These are phyloP conservation scores for Gymnocephalus cernua DNA, from an alignment of 2,113 vertebrate species.

Conservation along the genomic window DNA sequence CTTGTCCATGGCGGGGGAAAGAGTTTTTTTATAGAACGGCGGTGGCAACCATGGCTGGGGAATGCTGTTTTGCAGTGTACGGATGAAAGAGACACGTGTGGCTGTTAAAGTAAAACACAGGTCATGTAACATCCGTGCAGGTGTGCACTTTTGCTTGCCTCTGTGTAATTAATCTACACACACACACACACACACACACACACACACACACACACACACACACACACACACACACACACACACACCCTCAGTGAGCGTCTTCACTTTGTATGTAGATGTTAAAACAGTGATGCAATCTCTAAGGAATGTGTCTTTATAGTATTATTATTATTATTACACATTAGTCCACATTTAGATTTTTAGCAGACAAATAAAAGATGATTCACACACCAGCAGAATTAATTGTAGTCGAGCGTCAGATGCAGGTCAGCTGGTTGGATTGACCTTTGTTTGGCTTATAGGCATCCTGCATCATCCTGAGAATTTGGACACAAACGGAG, in stretches of 20 bases:
- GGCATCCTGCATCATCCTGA: conserved; percentile 31
- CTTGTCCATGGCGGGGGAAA: conserved; percentile 33
- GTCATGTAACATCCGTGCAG: conserved; percentile 67
- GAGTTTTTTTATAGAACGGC: conserved; percentile 41
- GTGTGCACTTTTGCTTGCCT: conserved; percentile 47
- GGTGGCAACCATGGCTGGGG: conserved; percentile 43
- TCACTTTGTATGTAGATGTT: conserved; percentile 9
- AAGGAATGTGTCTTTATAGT: conserved; percentile 41
- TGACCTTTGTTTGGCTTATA: conserved; percentile 44
- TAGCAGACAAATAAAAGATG: conserved; percentile 58
- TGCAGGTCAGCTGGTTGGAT: conserved; percentile 43
- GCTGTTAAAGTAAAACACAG: conserved; percentile 49
- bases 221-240: conserved; percentile 17
- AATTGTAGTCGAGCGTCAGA: conserved; percentile 29
- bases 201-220: conserved; percentile 39
- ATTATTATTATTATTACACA: conserved; percentile 15
- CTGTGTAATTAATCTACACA: conserved; percentile 3
- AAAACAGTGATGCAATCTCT: conserved; percentile 27
- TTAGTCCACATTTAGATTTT: conserved; percentile 52
- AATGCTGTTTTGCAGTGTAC: conserved; percentile 36
- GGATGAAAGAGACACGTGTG: conserved; percentile 54
- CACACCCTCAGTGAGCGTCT: not conserved
- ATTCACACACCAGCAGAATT: conserved; percentile 37
- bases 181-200: conserved; percentile 42
- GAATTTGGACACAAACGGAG: conserved; percentile 31